phyloP scores from a whole-genome alignment of 2,888 invertebrate species.

The Zygothrica quintamaculata region DNA sequence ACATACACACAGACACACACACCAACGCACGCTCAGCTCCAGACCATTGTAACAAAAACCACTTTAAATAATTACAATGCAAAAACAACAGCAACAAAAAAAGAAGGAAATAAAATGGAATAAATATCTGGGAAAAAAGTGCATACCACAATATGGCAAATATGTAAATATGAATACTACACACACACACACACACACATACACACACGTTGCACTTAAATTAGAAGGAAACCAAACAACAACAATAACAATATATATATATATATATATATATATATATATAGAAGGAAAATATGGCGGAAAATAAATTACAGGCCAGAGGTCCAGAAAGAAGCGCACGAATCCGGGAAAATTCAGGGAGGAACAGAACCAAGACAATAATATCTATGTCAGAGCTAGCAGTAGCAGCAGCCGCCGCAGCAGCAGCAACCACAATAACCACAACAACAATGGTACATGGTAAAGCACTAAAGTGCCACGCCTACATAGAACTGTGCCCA shows the following conservation, averaged over 20 bases:
- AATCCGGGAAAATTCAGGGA: conserved; percentile 54
- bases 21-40: not conserved
- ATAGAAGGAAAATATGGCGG: conserved; percentile 30
- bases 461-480: conserved; percentile 14
- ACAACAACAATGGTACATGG: conserved; percentile 36
- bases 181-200: conserved; percentile 38
- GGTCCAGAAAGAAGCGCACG: conserved; percentile 54
- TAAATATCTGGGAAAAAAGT: conserved; percentile 20
- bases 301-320: conserved; percentile 49
- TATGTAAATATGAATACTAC: conserved; percentile 56
- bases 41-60: conserved; percentile 48
- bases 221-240: conserved; percentile 36
- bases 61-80: conserved; percentile 76
- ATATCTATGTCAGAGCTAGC: conserved; percentile 70
- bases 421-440: conserved; percentile 35
- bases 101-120: conserved; percentile 33
- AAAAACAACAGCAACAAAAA: conserved; percentile 30
- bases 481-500: not conserved
- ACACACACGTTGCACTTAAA: conserved; percentile 48
- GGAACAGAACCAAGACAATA: conserved; percentile 68
- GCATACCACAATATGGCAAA: conserved; percentile 52
- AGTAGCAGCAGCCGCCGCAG: conserved; percentile 23
- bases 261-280: conserved; percentile 22
- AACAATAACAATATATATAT: conserved; percentile 34
- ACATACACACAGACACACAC: too few species aligned